Base-by-base conservation (phyloP, 2,113 vertebrate genomes). In the Sinosuthora webbiana region DNA sequence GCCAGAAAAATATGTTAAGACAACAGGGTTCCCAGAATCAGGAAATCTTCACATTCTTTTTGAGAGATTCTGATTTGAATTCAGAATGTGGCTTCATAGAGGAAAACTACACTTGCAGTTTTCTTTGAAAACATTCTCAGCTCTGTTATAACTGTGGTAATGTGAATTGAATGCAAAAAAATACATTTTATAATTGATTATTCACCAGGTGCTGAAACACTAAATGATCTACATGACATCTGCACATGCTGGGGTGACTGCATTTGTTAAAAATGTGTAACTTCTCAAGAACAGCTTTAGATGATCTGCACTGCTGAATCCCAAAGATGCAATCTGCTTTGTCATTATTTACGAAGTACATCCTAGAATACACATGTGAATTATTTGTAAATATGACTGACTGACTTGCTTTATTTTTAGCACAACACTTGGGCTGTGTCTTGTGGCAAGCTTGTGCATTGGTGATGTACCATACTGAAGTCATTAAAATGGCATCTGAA, bases 271-370 rank as follows among this genome's bases (percentile, higher is more conserved):
- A 16, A 76, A 79, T 41, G 57, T 65, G 11, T 37, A 56, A 74
- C 53, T 87, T 93, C 77, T 95, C 62, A 79, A 79, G 27, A 95
- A 87, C 90, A 94, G 83, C 92, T 89, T 95, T 92, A 77, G 81
- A 74, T 76, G 62, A 91, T 94, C 45, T 91, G 94, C 87, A 87
- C 89, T 74, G 68, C 67, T 96, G 91, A 92, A 94, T 96, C 81
- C 63, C 63, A 76, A 73, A 93, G 94, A 87, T n/a, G 45, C 95
- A 93, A 63, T 96, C 95, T 94, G 95, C 74, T 95, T 80, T 73
- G 70, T 89, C 90, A 87, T 94, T 94, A 91, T 64, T 94, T 91
- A 93, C 91, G 33, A 14, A 94, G 53, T 77, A 91, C 84, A 83
- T 85, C 96, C 74, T 30, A 56, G 70, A 95, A 94, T 83, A 85